Base-by-base conservation (phyloP, 2,888 invertebrate species). In the Ctenicera cuprea region DNA sequence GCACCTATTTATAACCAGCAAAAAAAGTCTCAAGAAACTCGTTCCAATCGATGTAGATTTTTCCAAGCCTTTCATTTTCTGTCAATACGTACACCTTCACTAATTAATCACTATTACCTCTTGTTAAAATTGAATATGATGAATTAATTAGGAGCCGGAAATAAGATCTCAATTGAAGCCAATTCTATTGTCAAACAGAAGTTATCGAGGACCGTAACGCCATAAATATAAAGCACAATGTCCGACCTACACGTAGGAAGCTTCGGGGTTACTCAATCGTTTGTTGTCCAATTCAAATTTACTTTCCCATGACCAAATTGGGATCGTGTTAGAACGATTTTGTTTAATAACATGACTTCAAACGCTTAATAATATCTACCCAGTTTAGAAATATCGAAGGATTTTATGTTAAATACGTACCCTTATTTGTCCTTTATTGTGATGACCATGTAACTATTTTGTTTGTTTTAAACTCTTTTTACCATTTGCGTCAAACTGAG, bases 181-280 rank as follows among this genome's bases (percentile, higher is more conserved):
- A 64, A 64, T 64, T 64, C 64, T 52, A 65, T 65, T 65, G 65
- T 65, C 52, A 38, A 38, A 52, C 48, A 52, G 26, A 65, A 63
- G 38, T 16, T 48, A 64, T 64, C 52, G 16, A 52, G 59, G 52
- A 30, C 38, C 52, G 65, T 37, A 65, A 52, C 52, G 52, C 41
- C n/a, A 65, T 65, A 65, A 65, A 65, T 65, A 43, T 52, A n/a
- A 38, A 48, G 50, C 22, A 65, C 65, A 65, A 65, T 65, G 65
- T 52, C 52, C 65, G 65, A 65, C 65, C 65, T 52, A 63, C 64
- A 65, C 65, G 38, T 52, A 65, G 52, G 65, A 65, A 20, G 22
- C 65, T 30, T 33, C 20, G 18, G 50, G 37, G 48, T 65, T 65
- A 65, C 65, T 38, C 52, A 52, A 65, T 65, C 52, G 33, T 48